Evolutionary conservation across 2,888 invertebrate genomes (phyloP), one percentile per base, ranked within the genome.

Genomic region (Megaustenia siamemsis): DNA sequence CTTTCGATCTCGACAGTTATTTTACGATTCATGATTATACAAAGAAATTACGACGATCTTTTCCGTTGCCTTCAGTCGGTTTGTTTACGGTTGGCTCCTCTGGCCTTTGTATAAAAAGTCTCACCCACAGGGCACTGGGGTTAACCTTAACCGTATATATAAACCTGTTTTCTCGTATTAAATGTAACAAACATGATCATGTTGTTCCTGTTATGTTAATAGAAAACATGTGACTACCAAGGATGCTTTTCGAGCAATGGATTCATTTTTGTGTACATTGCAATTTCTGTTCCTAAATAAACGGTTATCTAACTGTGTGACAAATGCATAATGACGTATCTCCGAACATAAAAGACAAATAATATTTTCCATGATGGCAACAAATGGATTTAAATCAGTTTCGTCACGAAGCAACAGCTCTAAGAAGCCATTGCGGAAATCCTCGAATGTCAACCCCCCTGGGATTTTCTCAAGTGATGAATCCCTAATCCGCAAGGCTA

Each of bases 391-490:
- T 0, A 69, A 53, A 35, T 66, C 68, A 18, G 45, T 68, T 28
- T 8, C 49, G 35, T 45, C 68, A 21, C 38, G 32, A 49, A 56
- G n/a, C 15, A 28, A 15, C 28, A 28, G 35, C 10, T 18, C 35
- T 1, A 53, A 6, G 3, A 60, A 63, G 10, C 18, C 63, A 4
- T 32, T 53, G 53, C 69, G 45, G 8, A 80, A 80, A 32, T 24
- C 80, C 1, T 35, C 71, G 28, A 56, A 82, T 40, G 21, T 60
- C 2, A n/a, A n/a, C n/a, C n/a, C n/a, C n/a, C 35, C 82, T 28
- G 40, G 53, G 0, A 28, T 82, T 0, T 60, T 82, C 5, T 56
- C 82, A n/a, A 71, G 56, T 38, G 82, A 38, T 43, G 82, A 82
- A 15, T 68, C 80, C 32, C 24, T 68, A 12, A 45, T 66, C 43